These are phyloP conservation scores for Panopea generosa DNA, from an alignment of 2,888 invertebrate species.

Conservation along the genomic window DNA sequence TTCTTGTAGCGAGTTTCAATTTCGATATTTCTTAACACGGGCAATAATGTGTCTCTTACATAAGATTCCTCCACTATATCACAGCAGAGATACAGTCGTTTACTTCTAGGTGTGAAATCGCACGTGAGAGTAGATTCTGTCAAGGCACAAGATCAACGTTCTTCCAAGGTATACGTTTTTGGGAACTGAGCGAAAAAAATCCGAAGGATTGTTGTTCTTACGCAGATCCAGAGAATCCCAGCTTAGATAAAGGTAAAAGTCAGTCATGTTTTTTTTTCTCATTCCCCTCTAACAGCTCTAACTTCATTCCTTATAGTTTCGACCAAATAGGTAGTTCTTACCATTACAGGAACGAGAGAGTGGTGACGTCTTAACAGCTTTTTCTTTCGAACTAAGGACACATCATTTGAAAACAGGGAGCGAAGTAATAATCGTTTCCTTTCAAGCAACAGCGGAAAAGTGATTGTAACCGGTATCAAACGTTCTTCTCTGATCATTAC, in stretches of 20 bases:
- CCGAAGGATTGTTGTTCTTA: not conserved
- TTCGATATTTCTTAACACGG: slow-evolving; percentile 33
- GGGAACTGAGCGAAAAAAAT: not conserved
- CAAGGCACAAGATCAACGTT: not conserved
- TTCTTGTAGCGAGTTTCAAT: slow-evolving; percentile 21
- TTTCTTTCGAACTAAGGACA: too few relatives aligned
- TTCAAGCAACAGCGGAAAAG: too few relatives aligned
- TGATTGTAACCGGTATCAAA: too few relatives aligned
- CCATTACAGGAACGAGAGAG: too few relatives aligned
- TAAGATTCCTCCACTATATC: slow-evolving; percentile 21
- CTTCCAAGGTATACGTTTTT: not conserved
- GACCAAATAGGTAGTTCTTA: too few relatives aligned
- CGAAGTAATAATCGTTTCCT: too few relatives aligned
- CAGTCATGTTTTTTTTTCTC: too few relatives aligned
- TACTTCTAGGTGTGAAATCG: slow-evolving; percentile 24
- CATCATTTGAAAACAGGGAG: too few relatives aligned
- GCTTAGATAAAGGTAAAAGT: slow-evolving; percentile 6
- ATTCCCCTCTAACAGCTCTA: too few relatives aligned
- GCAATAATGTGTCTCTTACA: slow-evolving; percentile 8
- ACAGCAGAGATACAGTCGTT: slow-evolving; percentile 31
- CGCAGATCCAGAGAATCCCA: not conserved
- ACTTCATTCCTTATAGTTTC: not conserved
- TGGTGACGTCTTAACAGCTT: too few relatives aligned
- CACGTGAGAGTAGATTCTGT: slow-evolving; percentile 8
- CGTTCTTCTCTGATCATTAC: slow-evolving; percentile 7